A percentile compares a stretch with the other conserved stretches of the same genome.
Evolutionary conservation across 2,888 invertebrate genomes (phyloP).

Genomic region (Pachymerium ferrugineum): DNA sequence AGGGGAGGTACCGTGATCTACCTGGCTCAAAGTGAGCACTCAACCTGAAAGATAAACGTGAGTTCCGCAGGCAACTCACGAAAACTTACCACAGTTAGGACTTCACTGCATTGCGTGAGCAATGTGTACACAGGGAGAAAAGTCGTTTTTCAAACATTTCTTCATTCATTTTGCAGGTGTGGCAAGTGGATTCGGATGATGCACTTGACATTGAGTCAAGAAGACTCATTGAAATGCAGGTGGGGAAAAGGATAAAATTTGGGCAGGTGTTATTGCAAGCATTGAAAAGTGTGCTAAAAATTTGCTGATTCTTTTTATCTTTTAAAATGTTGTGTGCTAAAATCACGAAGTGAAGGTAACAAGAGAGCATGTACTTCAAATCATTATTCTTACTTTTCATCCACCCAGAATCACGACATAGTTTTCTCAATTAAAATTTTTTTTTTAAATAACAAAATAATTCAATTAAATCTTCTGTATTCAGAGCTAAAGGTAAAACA

Average conservation of each 20-base stretch:
- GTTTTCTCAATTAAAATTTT: too few relatives aligned
- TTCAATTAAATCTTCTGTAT: too few relatives aligned
- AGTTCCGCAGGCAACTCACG: not conserved
- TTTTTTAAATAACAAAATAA: too few relatives aligned
- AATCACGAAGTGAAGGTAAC: too few relatives aligned
- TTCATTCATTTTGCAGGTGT: not conserved
- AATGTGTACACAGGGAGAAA: not conserved
- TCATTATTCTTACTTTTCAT: too few relatives aligned
- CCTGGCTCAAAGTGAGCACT: not conserved
- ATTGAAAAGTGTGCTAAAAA: not conserved
- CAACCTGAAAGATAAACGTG: not conserved
- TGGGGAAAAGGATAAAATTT: not conserved
- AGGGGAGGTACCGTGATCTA: slow-evolving; percentile 13
- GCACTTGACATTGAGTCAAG: slow-evolving; percentile 4
- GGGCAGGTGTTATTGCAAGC: not conserved
- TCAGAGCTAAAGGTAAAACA: too few relatives aligned
- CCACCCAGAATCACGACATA: too few relatives aligned
- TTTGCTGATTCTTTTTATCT: too few relatives aligned
- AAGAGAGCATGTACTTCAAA: too few relatives aligned
- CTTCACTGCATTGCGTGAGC: not conserved
- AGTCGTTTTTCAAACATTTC: not conserved
- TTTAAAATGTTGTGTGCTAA: too few relatives aligned
- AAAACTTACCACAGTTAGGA: not conserved
- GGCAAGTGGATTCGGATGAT: not conserved
- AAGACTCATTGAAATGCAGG: slow-evolving; percentile 7